A percentile compares a stretch with the other conserved stretches of the same genome.
Evolutionary conservation across 2,888 invertebrate genomes (phyloP).

Genomic region (Drosophila rubida): DNA sequence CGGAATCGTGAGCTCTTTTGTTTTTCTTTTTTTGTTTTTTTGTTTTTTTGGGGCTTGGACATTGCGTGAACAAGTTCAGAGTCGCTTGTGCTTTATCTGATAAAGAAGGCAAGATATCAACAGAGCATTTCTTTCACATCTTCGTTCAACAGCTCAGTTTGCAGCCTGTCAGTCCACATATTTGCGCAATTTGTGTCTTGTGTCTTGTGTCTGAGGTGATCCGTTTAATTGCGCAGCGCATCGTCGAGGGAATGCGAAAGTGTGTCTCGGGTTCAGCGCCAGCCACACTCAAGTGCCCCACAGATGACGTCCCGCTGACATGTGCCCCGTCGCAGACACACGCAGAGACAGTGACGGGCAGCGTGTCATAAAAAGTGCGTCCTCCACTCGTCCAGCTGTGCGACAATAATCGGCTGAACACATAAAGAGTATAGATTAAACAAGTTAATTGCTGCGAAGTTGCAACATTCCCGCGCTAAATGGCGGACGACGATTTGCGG

Average conservation of each 20-base stretch:
- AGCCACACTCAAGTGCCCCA: slow-evolving; percentile 37
- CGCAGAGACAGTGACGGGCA: slow-evolving; percentile 4
- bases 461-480: slow-evolving; percentile 17
- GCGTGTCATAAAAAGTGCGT: slow-evolving; percentile 27
- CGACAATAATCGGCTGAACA: too few relatives aligned
- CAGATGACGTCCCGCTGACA: slow-evolving; percentile 42
- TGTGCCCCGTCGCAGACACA: slow-evolving; percentile 10
- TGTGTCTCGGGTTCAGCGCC: slow-evolving; percentile 51
- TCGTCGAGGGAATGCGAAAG: slow-evolving; percentile 27
- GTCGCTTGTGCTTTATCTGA: slow-evolving; percentile 26
- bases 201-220: slow-evolving; percentile 28
- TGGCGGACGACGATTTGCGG: slow-evolving; percentile 72
- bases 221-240: slow-evolving; percentile 62
- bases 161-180: slow-evolving; percentile 43
- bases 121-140: slow-evolving; percentile 17
- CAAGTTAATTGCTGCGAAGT: slow-evolving; percentile 1
- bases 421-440: too few relatives aligned
- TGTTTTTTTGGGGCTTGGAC: slow-evolving; percentile 28
- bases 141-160: slow-evolving; percentile 21
- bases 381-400: too few relatives aligned
- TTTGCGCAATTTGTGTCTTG: slow-evolving; percentile 41
- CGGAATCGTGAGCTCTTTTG: too few relatives aligned
- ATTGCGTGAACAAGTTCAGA: slow-evolving; percentile 42
- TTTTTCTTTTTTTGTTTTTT: too few relatives aligned
- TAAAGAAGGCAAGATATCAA: slow-evolving; percentile 31